These are phyloP conservation scores for Riptortus pedestris DNA, from an alignment of 1,140 invertebrate genomes.

Conservation along the genomic window DNA sequence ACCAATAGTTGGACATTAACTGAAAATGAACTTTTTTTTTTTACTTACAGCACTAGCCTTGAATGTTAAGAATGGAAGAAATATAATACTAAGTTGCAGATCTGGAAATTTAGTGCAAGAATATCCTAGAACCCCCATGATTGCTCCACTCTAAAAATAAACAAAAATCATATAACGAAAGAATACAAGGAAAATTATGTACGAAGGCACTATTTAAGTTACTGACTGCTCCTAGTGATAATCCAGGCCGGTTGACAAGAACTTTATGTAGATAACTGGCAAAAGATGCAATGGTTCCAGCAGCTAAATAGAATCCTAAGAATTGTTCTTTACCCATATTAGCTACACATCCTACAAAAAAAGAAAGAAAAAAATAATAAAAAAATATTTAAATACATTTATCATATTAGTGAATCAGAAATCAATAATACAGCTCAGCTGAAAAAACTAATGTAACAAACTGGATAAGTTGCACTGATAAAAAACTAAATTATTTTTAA, in stretches of 20 bases:
- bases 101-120: constrained; percentile 80
- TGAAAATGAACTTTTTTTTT: too few species aligned
- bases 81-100: constrained; percentile 73
- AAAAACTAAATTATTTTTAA: too few species aligned
- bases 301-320: constrained; percentile 76
- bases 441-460: neutral
- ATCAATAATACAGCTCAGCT: neutral
- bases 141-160: constrained; percentile 75
- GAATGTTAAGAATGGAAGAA: constrained; percentile 79
- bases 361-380: neutral
- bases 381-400: too few species aligned
- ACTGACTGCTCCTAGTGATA: constrained; percentile 72
- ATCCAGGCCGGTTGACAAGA: constrained; percentile 47
- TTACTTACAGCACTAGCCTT: constrained; percentile 66
- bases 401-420: neutral
- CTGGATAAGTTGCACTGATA: neutral
- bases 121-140: constrained; percentile 79
- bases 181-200: constrained; percentile 14
- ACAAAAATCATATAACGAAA: constrained; percentile 25
- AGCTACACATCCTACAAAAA: constrained; percentile 36
- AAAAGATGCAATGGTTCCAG: constrained; percentile 79
- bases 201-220: neutral
- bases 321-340: constrained; percentile 86
- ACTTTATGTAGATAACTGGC: constrained; percentile 74
- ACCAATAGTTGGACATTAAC: too few species aligned